These are phyloP conservation scores for Drosophila buzzatii DNA, from an alignment of 2,888 invertebrate species.

Conservation along the genomic window DNA sequence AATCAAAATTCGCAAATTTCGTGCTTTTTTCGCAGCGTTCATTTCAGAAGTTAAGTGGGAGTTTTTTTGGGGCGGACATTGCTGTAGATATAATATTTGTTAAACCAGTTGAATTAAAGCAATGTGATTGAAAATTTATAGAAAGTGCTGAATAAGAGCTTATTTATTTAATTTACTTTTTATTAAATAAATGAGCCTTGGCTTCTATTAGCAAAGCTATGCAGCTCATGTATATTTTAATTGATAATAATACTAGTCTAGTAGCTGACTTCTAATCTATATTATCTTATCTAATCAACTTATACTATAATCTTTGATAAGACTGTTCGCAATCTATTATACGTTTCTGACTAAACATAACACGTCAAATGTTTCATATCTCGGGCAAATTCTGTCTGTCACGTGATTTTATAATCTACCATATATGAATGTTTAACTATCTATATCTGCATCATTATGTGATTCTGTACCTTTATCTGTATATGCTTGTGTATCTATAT, in stretches of 20 bases:
- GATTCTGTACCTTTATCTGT: neutral
- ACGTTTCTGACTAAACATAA: neutral
- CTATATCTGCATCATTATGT: neutral
- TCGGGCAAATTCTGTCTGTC: too few relatives aligned
- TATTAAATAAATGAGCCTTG: neutral
- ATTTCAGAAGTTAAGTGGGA: constrained; percentile 18
- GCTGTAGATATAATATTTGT: neutral
- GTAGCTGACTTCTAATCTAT: neutral
- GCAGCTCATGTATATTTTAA: neutral
- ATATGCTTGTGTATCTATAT: neutral
- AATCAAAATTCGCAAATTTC: constrained; percentile 68
- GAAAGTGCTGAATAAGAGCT: neutral
- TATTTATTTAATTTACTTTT: neutral
- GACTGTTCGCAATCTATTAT: neutral
- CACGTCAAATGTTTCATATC: neutral
- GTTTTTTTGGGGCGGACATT: neutral
- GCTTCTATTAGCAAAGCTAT: too few relatives aligned
- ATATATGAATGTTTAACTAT: neutral
- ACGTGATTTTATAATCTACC: neutral
- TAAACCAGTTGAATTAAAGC: neutral
- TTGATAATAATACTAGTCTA: neutral
- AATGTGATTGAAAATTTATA: neutral
- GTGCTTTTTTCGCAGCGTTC: constrained; percentile 1
- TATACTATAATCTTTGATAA: neutral
- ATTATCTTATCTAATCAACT: constrained; percentile 4